A percentile compares a stretch with the other conserved stretches of the same genome.
Evolutionary conservation across 2,888 invertebrate species (phyloP).

Genomic region (Dexiosoma caninum): DNA sequence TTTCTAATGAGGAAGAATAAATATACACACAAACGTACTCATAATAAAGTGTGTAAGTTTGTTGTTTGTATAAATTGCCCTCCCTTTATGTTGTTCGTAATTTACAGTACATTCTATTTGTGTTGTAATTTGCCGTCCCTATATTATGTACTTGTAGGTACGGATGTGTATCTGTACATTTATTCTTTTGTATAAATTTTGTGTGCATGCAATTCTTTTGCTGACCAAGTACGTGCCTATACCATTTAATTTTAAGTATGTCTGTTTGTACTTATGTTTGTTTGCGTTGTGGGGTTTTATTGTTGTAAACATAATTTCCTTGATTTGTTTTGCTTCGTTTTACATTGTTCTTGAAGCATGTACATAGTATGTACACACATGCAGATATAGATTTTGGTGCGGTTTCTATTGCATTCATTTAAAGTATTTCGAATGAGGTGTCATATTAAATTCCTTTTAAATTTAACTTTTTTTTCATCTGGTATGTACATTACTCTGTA

Average conservation of each 20-base stretch:
- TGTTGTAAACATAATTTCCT: conserved; percentile 69
- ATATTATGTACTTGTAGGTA: too few relatives aligned
- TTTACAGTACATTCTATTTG: too few relatives aligned
- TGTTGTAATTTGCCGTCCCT: too few relatives aligned
- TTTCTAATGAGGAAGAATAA: conserved; percentile 24
- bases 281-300: conserved; percentile 70
- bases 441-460: conserved; percentile 57
- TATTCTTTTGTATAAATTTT: too few relatives aligned
- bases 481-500: too few relatives aligned
- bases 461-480: too few relatives aligned
- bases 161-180: too few relatives aligned
- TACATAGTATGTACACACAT: background rate
- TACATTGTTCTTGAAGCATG: background rate
- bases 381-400: conserved; percentile 15
- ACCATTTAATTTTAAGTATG: conserved; percentile 30
- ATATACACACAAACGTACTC: background rate
- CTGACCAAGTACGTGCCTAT: conserved; percentile 46
- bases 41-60: background rate
- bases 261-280: conserved; percentile 6
- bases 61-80: background rate
- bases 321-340: conserved; percentile 26
- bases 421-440: conserved; percentile 43
- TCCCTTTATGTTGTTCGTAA: background rate
- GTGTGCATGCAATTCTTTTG: conserved; percentile 2
- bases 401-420: conserved; percentile 36